These are phyloP conservation scores for Nothoprocta perdicaria DNA, from an alignment of 2,113 vertebrate species.

Conservation along the genomic window DNA sequence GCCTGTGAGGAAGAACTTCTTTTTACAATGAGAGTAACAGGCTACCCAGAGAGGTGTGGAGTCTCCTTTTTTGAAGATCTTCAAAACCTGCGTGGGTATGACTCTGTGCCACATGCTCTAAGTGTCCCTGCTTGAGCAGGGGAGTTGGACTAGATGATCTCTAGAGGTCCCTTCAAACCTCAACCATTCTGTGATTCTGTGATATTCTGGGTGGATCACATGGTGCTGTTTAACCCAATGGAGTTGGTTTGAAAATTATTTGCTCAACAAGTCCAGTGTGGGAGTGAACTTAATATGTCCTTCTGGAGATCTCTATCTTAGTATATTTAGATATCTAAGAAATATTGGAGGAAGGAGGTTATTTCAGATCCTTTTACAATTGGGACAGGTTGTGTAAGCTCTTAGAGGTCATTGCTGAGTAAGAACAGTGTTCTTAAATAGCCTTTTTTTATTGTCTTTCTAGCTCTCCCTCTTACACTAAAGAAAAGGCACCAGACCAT, in stretches of 20 bases:
- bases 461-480: neutral
- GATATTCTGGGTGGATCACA: neutral
- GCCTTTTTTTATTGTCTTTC: neutral
- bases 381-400: neutral
- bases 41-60: too few species aligned
- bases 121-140: too few species aligned
- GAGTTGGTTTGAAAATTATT: neutral
- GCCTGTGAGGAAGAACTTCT: too few species aligned
- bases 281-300: accelerated
- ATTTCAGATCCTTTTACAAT: neutral
- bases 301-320: neutral
- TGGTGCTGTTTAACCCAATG: neutral
- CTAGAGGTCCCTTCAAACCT: too few species aligned
- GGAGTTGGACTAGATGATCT: too few species aligned
- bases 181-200: too few species aligned
- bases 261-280: neutral
- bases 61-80: too few species aligned
- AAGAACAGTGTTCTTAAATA: neutral
- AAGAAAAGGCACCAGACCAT: neutral
- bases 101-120: too few species aligned
- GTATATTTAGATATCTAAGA: neutral
- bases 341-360: accelerated
- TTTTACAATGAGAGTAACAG: too few species aligned
- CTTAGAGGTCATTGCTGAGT: neutral
- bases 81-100: too few species aligned